These are phyloP conservation scores for Ochropleura plecta DNA, from an alignment of 2,888 invertebrate species.

Conservation along the genomic window DNA sequence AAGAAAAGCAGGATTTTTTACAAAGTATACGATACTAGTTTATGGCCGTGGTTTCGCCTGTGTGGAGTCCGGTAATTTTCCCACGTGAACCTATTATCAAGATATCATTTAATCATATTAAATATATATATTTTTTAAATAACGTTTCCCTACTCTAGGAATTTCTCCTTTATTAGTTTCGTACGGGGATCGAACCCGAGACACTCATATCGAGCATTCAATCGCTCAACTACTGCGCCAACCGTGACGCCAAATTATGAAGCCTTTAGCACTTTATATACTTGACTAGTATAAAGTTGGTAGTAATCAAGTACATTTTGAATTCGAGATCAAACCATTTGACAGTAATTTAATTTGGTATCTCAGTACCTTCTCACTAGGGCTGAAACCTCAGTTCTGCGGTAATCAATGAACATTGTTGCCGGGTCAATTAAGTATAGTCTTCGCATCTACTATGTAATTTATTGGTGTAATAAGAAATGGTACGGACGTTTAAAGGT, in stretches of 20 bases:
- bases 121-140: too few species aligned
- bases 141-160: too few species aligned
- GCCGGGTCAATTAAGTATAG: slow-evolving; percentile 26
- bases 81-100: background rate
- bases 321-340: slow-evolving; percentile 16
- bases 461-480: slow-evolving; percentile 15
- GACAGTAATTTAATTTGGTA: slow-evolving; percentile 17
- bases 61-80: too few species aligned
- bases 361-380: background rate
- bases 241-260: background rate
- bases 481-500: background rate
- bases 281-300: background rate
- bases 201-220: too few species aligned
- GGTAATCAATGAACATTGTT: slow-evolving; percentile 29
- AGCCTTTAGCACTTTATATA: background rate
- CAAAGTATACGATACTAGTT: too few species aligned
- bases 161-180: too few species aligned
- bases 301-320: slow-evolving; percentile 3
- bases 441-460: slow-evolving; percentile 7
- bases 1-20: background rate
- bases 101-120: too few species aligned
- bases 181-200: too few species aligned
- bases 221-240: too few species aligned
- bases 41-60: too few species aligned
- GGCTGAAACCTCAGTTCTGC: slow-evolving; percentile 18